phyloP scores from a whole-genome alignment of 2,888 invertebrate species.

The Lagria hirta region DNA sequence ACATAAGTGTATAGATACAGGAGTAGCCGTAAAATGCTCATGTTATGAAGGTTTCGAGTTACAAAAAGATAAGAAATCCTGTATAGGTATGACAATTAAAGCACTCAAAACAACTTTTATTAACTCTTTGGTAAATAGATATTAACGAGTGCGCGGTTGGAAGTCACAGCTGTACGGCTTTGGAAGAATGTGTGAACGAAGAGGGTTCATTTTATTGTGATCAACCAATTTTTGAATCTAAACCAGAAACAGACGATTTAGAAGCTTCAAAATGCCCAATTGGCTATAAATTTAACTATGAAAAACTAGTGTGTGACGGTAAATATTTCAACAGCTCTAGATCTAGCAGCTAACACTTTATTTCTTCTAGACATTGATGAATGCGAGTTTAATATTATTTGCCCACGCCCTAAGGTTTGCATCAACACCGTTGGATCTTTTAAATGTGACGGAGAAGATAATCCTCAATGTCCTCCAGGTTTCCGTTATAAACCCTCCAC shows the following conservation, averaged over 20 bases:
- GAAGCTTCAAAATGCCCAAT: slow-evolving; percentile 56
- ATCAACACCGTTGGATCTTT: slow-evolving; percentile 52
- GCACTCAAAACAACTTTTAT: background rate
- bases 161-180: slow-evolving; percentile 54
- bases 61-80: slow-evolving; percentile 66
- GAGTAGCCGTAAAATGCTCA: slow-evolving; percentile 67
- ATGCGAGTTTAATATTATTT: slow-evolving; percentile 48
- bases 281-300: slow-evolving; percentile 60
- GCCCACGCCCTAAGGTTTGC: slow-evolving; percentile 46
- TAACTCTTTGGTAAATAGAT: slow-evolving; percentile 51
- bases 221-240: slow-evolving; percentile 42
- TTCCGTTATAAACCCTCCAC: slow-evolving; percentile 49
- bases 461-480: slow-evolving; percentile 49
- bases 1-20: slow-evolving; percentile 73
- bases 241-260: slow-evolving; percentile 38
- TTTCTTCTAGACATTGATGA: slow-evolving; percentile 51
- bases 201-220: slow-evolving; percentile 60
- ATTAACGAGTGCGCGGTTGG: slow-evolving; percentile 62
- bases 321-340: slow-evolving; percentile 15
- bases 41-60: slow-evolving; percentile 72
- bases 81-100: slow-evolving; percentile 56
- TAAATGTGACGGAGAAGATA: slow-evolving; percentile 44
- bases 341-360: background rate
- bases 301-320: slow-evolving; percentile 60
- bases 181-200: slow-evolving; percentile 59